Conservation (phyloP, 2,888 invertebrate genomes). For the Sminthurides aquaticus region DNA sequence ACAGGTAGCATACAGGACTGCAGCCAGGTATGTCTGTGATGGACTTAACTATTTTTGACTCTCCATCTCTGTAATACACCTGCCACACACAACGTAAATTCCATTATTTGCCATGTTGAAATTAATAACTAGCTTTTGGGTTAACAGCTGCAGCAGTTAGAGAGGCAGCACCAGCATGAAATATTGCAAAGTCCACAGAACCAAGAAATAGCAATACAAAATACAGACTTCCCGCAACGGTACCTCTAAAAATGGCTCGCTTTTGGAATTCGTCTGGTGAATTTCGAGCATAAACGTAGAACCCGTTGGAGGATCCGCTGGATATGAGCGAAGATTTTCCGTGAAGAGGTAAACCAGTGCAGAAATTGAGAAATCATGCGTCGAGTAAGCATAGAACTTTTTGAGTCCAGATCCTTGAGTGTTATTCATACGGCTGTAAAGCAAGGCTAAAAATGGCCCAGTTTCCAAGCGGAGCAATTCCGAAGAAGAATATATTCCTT, state of each 20-base stretch:
- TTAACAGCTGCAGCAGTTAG: no score
- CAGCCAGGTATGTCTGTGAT: neutral
- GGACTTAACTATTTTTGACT: neutral
- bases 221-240: no score
- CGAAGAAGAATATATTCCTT: neutral
- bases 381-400: neutral
- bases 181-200: no score
- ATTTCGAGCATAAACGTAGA: neutral
- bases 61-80: neutral
- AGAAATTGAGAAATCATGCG: neutral
- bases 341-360: neutral
- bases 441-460: neutral
- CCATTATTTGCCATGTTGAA: no score
- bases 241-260: neutral
- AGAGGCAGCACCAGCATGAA: no score
- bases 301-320: neutral
- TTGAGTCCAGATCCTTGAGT: neutral
- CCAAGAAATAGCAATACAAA: no score
- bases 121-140: no score
- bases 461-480: neutral
- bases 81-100: no score
- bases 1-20: neutral
- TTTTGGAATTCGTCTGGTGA: neutral
- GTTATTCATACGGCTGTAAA: neutral
- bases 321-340: neutral